A percentile compares a stretch with the other conserved stretches of the same genome.
Evolutionary conservation across 2,113 vertebrate species (phyloP).

Genomic region (Stegostoma tigrinum): DNA sequence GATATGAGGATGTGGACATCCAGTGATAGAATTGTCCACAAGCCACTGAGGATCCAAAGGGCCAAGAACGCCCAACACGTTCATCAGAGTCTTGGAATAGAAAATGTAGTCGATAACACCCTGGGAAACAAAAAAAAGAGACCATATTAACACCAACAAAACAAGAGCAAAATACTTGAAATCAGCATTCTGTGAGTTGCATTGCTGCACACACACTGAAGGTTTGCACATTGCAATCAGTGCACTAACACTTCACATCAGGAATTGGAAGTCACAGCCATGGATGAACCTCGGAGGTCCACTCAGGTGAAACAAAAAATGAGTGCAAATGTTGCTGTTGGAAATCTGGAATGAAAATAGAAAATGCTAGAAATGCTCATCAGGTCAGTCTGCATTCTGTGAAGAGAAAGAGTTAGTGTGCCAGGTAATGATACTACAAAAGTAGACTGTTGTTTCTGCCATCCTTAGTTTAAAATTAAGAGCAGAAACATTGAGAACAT

Average conservation of each 20-base stretch:
- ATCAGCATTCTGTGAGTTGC: not conserved
- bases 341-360: not conserved
- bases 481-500: constrained; percentile 55
- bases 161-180: not conserved
- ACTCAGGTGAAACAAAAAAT: too few relatives aligned
- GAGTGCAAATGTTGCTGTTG: not conserved
- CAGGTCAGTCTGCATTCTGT: too few relatives aligned
- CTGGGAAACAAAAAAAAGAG: constrained; percentile 50
- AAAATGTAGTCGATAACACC: constrained; percentile 99
- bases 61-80: constrained; percentile 85
- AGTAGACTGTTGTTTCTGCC: constrained; percentile 57
- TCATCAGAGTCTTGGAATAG: constrained; percentile 96
- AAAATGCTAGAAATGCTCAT: too few relatives aligned
- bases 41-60: constrained; percentile 97
- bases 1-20: constrained; percentile 97
- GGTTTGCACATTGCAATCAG: too few relatives aligned
- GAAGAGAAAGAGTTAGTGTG: too few relatives aligned
- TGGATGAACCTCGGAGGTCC: too few relatives aligned
- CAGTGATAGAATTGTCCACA: constrained; percentile 92
- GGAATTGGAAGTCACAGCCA: too few relatives aligned
- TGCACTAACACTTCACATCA: too few relatives aligned
- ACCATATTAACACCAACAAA: not conserved
- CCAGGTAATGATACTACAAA: not conserved
- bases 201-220: too few relatives aligned
- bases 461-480: constrained; percentile 57